A percentile compares a stretch with the other conserved stretches of the same genome.
phyloP scores from a whole-genome alignment of 2,797 vertebrate species.

The Lepus townsendii region DNA sequence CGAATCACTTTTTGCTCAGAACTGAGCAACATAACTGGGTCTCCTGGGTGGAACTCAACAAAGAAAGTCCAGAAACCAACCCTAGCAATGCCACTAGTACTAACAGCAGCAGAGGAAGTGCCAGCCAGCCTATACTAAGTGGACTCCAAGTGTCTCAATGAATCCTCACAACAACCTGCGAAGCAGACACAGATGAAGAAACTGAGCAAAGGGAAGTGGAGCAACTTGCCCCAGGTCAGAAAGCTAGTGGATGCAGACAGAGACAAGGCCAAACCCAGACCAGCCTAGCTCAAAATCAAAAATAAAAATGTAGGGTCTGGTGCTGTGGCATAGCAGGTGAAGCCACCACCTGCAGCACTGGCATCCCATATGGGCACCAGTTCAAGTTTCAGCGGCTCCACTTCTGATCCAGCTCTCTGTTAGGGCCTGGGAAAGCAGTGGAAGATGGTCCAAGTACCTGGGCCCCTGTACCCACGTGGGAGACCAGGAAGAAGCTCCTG shows the following conservation, averaged over 20 bases:
- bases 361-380: too few relatives aligned
- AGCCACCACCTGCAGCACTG: too few relatives aligned
- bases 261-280: background rate
- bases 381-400: too few relatives aligned
- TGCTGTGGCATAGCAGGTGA: too few relatives aligned
- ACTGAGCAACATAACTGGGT: background rate
- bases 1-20: background rate
- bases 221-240: background rate
- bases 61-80: background rate
- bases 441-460: too few relatives aligned
- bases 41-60: background rate
- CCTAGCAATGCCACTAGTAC: accelerated
- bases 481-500: too few relatives aligned
- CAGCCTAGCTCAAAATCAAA: background rate
- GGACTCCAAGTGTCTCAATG: background rate
- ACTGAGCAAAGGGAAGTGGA: background rate
- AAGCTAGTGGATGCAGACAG: background rate
- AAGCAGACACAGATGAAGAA: background rate
- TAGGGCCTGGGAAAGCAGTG: too few relatives aligned
- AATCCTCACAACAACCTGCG: background rate
- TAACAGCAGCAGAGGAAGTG: background rate
- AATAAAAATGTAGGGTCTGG: background rate
- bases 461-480: too few relatives aligned
- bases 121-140: background rate
- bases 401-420: too few relatives aligned